Evolutionary conservation across 2,797 vertebrate species (phyloP).

Genomic region (Halcyon smyrnensis): DNA sequence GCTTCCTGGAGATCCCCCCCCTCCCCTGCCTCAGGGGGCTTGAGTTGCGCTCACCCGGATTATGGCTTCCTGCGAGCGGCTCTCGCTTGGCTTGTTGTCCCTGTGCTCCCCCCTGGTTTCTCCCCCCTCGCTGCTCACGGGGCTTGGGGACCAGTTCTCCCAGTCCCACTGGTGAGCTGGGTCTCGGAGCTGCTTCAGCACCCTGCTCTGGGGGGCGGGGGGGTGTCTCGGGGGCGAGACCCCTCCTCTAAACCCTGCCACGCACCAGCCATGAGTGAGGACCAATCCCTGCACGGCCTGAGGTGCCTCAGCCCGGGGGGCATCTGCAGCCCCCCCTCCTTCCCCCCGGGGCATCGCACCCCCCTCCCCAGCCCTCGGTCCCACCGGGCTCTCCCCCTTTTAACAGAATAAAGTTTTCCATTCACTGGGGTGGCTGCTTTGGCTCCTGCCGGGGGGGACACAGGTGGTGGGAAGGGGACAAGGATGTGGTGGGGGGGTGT

Average conservation of each 20-base stretch:
- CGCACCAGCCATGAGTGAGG: fast-evolving
- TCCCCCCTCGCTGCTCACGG: fast-evolving
- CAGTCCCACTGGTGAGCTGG: fast-evolving
- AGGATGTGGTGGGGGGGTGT: too few species aligned
- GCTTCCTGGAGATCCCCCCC: not conserved
- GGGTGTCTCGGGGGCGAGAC: not conserved
- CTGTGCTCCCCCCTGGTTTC: not conserved
- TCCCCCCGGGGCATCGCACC: fast-evolving
- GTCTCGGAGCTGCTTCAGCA: fast-evolving
- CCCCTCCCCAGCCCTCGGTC: not conserved
- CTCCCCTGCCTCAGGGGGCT: fast-evolving
- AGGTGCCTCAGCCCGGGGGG: fast-evolving
- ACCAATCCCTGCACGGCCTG: not conserved
- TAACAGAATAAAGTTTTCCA: conserved; percentile 42
- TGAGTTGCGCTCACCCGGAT: not conserved
- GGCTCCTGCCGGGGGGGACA: not conserved
- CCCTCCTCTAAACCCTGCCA: not conserved
- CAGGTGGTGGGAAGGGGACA: too few species aligned
- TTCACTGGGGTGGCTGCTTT: fast-evolving
- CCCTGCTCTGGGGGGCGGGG: too few species aligned
- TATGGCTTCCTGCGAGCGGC: not conserved
- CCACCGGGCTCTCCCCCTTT: not conserved
- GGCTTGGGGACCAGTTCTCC: not conserved
- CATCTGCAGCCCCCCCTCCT: fast-evolving
- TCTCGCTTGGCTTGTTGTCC: not conserved